phyloP scores from a whole-genome alignment of 2,888 invertebrate genomes.

The Alloscopus bannaensis region DNA sequence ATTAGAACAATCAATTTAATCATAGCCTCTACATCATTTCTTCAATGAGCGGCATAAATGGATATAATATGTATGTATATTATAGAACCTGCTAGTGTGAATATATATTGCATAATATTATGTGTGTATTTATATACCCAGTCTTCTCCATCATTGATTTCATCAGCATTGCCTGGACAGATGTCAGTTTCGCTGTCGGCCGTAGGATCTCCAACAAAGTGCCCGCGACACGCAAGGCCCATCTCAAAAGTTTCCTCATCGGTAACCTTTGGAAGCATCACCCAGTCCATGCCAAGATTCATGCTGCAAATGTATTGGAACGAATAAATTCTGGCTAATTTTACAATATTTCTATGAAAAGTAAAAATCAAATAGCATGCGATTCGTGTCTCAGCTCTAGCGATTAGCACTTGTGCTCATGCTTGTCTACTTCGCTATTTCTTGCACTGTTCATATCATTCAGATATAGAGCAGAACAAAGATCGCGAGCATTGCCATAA shows the following conservation, averaged over 20 bases:
- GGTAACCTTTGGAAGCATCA: constrained; percentile 64
- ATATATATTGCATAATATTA: not conserved
- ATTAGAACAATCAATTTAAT: too few relatives aligned
- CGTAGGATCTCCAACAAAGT: constrained; percentile 71
- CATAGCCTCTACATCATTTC: too few relatives aligned
- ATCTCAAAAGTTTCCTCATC: constrained; percentile 61
- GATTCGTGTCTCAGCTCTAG: too few relatives aligned
- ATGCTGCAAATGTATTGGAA: constrained; percentile 53
- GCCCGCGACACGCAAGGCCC: constrained; percentile 66
- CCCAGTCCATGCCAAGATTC: constrained; percentile 70
- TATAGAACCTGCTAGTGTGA: not conserved
- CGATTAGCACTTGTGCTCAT: too few relatives aligned
- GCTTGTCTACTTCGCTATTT: too few relatives aligned
- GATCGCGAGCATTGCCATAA: not conserved
- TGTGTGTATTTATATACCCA: constrained; percentile 53
- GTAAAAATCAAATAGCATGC: not conserved
- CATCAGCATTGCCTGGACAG: constrained; percentile 66
- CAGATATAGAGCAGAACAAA: not conserved
- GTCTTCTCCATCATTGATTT: constrained; percentile 70
- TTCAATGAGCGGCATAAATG: too few relatives aligned
- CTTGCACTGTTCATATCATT: not conserved
- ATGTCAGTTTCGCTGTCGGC: constrained; percentile 69
- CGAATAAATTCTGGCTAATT: not conserved
- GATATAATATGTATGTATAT: too few relatives aligned
- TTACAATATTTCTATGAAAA: not conserved